These are phyloP conservation scores for Aptenodytes forsteri DNA, from an alignment of 2,113 vertebrate species.

Conservation along the genomic window DNA sequence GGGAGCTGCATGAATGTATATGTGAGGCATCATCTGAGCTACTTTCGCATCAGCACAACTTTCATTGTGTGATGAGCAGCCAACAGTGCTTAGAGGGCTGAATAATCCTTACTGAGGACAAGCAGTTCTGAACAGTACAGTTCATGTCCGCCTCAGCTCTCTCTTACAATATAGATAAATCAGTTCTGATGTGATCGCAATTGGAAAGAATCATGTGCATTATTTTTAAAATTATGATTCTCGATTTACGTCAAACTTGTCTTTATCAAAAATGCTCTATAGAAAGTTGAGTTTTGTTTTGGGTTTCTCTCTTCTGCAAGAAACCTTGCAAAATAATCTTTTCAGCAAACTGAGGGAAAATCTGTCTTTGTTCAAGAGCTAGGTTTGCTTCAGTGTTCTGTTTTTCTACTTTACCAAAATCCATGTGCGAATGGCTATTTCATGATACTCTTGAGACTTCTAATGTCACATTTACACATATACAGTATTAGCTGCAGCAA, in stretches of 20 bases:
- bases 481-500: not conserved
- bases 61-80: not conserved
- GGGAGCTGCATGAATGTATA: not conserved
- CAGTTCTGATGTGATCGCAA: not conserved
- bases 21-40: not conserved
- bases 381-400: not conserved
- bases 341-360: not conserved
- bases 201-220: not conserved
- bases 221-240: not conserved
- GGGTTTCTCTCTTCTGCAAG: not conserved
- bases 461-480: not conserved
- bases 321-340: not conserved
- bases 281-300: not conserved
- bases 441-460: not conserved
- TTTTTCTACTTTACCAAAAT: not conserved
- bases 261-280: not conserved
- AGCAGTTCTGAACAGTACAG: not conserved
- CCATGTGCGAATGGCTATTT: not conserved
- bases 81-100: not conserved
- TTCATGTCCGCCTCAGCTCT: not conserved
- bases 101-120: not conserved
- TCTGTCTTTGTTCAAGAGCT: not conserved
- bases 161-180: not conserved
- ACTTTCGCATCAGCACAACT: not conserved
- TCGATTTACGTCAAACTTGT: not conserved